phyloP scores from a whole-genome alignment of 1,140 invertebrate species.

The Parasteatoda tepidariorum region DNA sequence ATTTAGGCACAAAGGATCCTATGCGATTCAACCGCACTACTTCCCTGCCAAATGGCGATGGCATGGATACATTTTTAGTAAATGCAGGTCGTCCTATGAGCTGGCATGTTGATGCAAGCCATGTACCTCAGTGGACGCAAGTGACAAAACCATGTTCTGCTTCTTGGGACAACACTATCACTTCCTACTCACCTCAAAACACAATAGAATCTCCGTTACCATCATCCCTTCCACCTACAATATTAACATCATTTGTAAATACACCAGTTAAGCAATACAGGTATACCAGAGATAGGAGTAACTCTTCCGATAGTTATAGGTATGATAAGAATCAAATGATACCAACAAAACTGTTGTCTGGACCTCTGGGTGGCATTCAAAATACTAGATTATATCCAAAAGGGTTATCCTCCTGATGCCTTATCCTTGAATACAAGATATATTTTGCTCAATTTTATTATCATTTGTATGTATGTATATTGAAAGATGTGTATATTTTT shows the following conservation, averaged over 20 bases:
- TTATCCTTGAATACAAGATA: not conserved
- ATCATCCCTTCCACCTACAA: conserved; percentile 34
- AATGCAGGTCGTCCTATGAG: conserved; percentile 42
- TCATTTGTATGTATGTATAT: not conserved
- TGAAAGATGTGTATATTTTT: not conserved
- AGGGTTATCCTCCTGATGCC: conserved; percentile 42
- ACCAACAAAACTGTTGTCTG: conserved; percentile 39
- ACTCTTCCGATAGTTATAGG: conserved; percentile 24
- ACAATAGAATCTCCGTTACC: not conserved
- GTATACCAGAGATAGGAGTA: not conserved
- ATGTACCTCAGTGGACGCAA: conserved; percentile 17
- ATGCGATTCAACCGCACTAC: conserved; percentile 29
- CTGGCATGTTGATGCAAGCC: conserved; percentile 48
- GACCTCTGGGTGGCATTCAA: not conserved
- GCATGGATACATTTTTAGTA: not conserved
- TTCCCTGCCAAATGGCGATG: conserved; percentile 38
- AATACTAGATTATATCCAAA: conserved; percentile 39
- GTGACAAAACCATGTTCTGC: conserved; percentile 23
- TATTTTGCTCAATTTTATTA: conserved; percentile 17
- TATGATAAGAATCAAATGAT: conserved; percentile 53
- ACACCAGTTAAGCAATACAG: conserved; percentile 30
- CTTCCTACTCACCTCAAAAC: not conserved
- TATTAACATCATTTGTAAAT: conserved; percentile 50
- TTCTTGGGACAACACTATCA: conserved; percentile 35
- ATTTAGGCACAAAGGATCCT: conserved; percentile 41